A percentile compares a stretch with the other conserved stretches of the same genome.
phyloP scores from a whole-genome alignment of 2,888 invertebrate genomes.

The Acheta domesticus region DNA sequence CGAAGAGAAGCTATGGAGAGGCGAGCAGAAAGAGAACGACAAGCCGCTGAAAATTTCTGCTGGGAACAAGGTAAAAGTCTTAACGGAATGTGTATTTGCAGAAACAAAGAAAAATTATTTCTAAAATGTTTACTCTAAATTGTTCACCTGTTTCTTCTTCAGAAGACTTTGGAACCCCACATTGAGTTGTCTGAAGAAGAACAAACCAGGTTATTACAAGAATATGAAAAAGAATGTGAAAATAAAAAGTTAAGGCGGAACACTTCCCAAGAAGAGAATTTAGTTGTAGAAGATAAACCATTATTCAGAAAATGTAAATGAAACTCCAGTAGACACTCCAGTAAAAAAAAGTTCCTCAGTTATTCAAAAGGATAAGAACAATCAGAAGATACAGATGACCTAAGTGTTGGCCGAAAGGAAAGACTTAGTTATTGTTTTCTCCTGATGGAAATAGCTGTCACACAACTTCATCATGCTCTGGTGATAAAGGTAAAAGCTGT shows the following conservation, averaged over 20 bases:
- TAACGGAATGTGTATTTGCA: slow-evolving; percentile 28
- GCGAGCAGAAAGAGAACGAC: slow-evolving; percentile 50
- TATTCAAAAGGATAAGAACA: neutral
- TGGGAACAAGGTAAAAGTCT: slow-evolving; percentile 51
- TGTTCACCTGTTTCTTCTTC: neutral
- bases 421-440: slow-evolving; percentile 39
- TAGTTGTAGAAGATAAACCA: slow-evolving; percentile 28
- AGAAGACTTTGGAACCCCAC: slow-evolving; percentile 59
- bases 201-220: slow-evolving; percentile 62
- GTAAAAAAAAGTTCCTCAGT: slow-evolving; percentile 37
- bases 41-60: slow-evolving; percentile 49
- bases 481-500: slow-evolving; percentile 36
- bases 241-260: slow-evolving; percentile 31
- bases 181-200: slow-evolving; percentile 69
- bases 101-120: slow-evolving; percentile 19
- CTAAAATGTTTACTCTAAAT: neutral
- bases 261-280: slow-evolving; percentile 32
- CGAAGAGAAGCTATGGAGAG: slow-evolving; percentile 60
- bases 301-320: slow-evolving; percentile 24
- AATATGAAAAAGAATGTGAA: slow-evolving; percentile 65
- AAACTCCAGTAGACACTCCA: slow-evolving; percentile 27
- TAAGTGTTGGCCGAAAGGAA: slow-evolving; percentile 36
- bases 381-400: slow-evolving; percentile 7
- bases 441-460: slow-evolving; percentile 42
- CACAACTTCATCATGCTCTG: slow-evolving; percentile 35